Percentiles rank a stretch among this genome's conserved stretches.
These are phyloP conservation scores for Capricornis sumatraensis DNA, from an alignment of 2,113 vertebrate species.

Conservation along the genomic window DNA sequence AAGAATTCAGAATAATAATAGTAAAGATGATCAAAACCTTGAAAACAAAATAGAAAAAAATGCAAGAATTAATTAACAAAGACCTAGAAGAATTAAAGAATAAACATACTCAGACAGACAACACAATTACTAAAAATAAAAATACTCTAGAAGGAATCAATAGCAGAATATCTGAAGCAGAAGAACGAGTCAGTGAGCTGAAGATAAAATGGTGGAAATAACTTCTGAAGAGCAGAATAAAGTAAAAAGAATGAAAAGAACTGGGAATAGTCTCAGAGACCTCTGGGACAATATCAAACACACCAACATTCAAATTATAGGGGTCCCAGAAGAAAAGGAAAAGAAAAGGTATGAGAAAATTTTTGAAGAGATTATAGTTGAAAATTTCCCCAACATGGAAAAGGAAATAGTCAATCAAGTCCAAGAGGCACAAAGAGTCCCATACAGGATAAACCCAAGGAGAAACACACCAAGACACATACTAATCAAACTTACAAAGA, in stretches of 20 bases:
- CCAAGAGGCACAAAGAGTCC: neutral
- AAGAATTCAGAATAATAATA: neutral
- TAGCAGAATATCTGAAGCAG: neutral
- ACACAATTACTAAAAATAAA: neutral
- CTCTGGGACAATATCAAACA: neutral
- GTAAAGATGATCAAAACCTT: neutral
- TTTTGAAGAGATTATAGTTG: neutral
- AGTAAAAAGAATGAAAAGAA: neutral
- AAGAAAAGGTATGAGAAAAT: neutral
- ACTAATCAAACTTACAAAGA: neutral
- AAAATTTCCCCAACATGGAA: neutral
- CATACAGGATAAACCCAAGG: neutral
- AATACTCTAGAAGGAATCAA: neutral
- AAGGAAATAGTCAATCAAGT: neutral
- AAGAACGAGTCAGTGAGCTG: neutral
- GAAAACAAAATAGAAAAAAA: neutral
- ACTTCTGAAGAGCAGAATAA: neutral
- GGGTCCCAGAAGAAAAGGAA: neutral
- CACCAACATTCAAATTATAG: neutral
- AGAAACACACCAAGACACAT: neutral
- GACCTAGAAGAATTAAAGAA: neutral
- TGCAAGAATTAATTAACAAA: neutral
- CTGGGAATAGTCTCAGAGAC: neutral
- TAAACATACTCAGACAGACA: neutral
- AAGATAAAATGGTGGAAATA: neutral